Evolutionary conservation across 2,113 vertebrate species (phyloP), one percentile per base, ranked within the genome.

Genomic region (Mungos mungo): DNA sequence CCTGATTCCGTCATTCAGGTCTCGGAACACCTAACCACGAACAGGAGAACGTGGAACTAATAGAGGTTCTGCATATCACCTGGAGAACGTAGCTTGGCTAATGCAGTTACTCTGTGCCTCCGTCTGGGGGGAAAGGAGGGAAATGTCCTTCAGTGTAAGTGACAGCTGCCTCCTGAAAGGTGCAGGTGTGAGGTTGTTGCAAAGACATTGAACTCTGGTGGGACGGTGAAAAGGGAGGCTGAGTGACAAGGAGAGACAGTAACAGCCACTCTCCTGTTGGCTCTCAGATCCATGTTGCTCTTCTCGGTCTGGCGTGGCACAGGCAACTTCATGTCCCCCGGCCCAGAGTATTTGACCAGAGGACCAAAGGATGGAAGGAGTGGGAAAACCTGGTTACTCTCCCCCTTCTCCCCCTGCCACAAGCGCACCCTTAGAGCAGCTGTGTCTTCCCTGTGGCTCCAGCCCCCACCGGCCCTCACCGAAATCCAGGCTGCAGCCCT

Each of bases 401-500:
- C 50, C 29, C 41, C 11, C 33, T 63, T 74, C 38, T 72, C 18
- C 65, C 41, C 54, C 81, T 63, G 5, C 16, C 63, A 18, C 23
- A 21, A 60, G 57, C 23, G 57, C 57, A 23, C 57, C 57, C 57
- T 60, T 60, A 9, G 2, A 41, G 65, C 65, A 66, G 65, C 65
- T 66, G 15, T 10, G 14, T 13, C n/a, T 29, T n/a, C 15, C 15
- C 65, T 87, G 65, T 25, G 41, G 84, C 45, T 52, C 66, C 45
- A 52, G 31, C 19, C n/a, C 71, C 47, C 84, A 27, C 33, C 5
- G 18, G 16, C 6, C 18, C 57, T 21, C 33, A 63, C 50, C 7
- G 29, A 5, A 7, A 35, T 14, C 21, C 31, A 38, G 31, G 21
- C 4, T 2, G 1, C 11, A 50, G 29, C 4, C 33, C 0, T 15